A percentile compares a stretch with the other conserved stretches of the same genome.
Conservation (phyloP, 2,797 vertebrate genomes). For the Gallinago stenura region DNA sequence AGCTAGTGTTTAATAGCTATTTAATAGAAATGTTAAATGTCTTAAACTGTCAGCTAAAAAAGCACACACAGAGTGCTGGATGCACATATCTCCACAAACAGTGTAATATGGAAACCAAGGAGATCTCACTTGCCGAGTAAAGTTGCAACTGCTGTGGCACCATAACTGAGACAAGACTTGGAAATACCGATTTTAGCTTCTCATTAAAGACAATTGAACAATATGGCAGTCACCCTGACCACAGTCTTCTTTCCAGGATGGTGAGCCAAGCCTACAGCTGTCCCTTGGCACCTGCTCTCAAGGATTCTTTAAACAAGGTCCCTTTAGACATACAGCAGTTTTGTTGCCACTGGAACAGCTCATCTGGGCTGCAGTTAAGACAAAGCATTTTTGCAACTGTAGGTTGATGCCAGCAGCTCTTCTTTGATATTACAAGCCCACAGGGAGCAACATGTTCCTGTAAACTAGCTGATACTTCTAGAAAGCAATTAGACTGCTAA, state of each 20-base stretch:
- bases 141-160: neutral
- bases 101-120: neutral
- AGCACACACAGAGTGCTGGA: neutral
- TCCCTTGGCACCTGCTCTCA: neutral
- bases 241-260: neutral
- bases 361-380: neutral
- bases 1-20: neutral
- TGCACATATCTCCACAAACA: neutral
- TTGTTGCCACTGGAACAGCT: neutral
- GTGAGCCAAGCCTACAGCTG: neutral
- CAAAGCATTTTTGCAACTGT: neutral
- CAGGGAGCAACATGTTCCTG: neutral
- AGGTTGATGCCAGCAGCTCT: neutral
- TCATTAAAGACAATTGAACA: neutral
- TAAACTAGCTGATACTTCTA: neutral
- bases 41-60: neutral
- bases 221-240: neutral
- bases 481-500: neutral
- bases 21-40: neutral
- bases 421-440: neutral
- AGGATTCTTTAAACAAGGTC: neutral
- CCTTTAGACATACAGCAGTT: neutral
- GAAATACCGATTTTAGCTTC: neutral
- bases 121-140: neutral
- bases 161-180: neutral